phyloP scores from a whole-genome alignment of 2,797 vertebrate species.

The Valencia hispanica region DNA sequence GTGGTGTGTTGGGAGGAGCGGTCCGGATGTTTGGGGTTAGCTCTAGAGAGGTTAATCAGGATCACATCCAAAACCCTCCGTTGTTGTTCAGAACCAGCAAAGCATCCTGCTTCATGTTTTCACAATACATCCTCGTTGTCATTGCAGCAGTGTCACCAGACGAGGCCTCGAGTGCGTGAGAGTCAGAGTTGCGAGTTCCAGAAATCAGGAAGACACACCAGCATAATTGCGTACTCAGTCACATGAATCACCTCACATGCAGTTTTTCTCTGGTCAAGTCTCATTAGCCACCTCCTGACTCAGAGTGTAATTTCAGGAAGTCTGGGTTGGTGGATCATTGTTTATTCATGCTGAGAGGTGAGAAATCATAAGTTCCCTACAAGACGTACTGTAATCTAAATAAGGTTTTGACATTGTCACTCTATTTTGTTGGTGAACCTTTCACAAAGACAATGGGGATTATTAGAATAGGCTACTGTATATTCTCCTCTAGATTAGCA shows the following conservation, averaged over 20 bases:
- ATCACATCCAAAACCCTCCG: slow-evolving; percentile 52
- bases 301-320: slow-evolving; percentile 55
- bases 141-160: slow-evolving; percentile 66
- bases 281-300: slow-evolving; percentile 56
- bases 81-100: slow-evolving; percentile 71
- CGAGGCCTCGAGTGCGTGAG: slow-evolving; percentile 34
- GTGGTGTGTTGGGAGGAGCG: slow-evolving; percentile 33
- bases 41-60: slow-evolving; percentile 64
- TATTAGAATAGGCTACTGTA: neutral
- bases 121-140: slow-evolving; percentile 57
- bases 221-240: slow-evolving; percentile 20
- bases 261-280: slow-evolving; percentile 11
- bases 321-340: slow-evolving; percentile 11
- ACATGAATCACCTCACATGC: slow-evolving; percentile 36
- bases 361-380: slow-evolving; percentile 30
- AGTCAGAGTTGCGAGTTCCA: slow-evolving; percentile 22
- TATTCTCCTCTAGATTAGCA: neutral
- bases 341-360: slow-evolving; percentile 57
- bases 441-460: neutral
- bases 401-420: no score
- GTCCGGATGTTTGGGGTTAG: slow-evolving; percentile 56
- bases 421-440: neutral
- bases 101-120: slow-evolving; percentile 69
- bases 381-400: slow-evolving; percentile 22
- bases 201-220: slow-evolving; percentile 42